Conservation (phyloP, 2,888 invertebrate species). For the Trachelus stipa region DNA sequence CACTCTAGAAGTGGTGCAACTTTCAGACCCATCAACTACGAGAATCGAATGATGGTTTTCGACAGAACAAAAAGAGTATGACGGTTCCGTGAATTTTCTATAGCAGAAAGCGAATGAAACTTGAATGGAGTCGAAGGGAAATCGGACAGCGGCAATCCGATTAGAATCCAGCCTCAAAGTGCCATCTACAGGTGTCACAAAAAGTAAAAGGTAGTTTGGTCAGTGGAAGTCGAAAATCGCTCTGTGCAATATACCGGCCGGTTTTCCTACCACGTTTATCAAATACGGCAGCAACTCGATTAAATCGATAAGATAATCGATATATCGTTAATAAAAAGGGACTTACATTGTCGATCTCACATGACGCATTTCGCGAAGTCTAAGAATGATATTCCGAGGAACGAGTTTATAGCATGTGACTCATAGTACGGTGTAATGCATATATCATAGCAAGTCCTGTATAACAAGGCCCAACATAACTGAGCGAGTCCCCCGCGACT, state of each 20-base stretch:
- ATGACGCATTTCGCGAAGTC: background rate
- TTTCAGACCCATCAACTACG: background rate
- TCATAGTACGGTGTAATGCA: background rate
- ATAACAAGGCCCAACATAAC: background rate
- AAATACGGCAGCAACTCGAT: background rate
- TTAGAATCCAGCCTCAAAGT: background rate
- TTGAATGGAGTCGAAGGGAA: background rate
- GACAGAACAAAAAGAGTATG: background rate
- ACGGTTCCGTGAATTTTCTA: background rate
- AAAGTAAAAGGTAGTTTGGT: background rate
- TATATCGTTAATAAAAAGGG: background rate
- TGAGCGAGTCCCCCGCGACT: background rate
- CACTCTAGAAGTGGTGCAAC: background rate
- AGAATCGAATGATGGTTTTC: background rate
- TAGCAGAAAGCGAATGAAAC: background rate
- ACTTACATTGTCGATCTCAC: background rate
- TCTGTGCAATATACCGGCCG: background rate
- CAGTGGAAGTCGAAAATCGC: background rate
- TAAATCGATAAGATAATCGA: background rate
- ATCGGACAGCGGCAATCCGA: constrained; percentile 4
- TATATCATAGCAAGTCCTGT: background rate
- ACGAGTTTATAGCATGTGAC: background rate
- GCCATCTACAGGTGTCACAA: background rate
- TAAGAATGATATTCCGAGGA: background rate
- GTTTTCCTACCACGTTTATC: background rate